Base-by-base conservation (phyloP, 2,888 invertebrate genomes). In the Danaus chrysippus region DNA sequence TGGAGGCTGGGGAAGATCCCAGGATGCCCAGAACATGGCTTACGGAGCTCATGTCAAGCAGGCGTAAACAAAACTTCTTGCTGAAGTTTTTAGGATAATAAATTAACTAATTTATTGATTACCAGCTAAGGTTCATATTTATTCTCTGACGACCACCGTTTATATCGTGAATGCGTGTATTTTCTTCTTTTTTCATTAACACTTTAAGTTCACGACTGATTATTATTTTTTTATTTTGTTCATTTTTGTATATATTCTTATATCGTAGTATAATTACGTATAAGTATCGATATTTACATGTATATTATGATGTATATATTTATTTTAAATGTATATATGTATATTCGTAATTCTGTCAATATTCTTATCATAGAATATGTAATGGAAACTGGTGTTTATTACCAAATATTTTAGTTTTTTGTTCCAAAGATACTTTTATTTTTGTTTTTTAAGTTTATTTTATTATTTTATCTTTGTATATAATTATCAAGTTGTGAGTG, bases 21-120 rank as follows among this genome's bases (percentile, higher is more conserved):
- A 93, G 60, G 93, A 93, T 57, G 92, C 93, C 53, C 93, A 94
- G 68, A 92, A 93, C 65, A 75, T 95, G 74, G 95, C 96, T 17
- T 96, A 96, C 77, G 92, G 91, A 67, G 95, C 92, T 61, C 92
- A 94, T 74, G 77, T 76, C 11, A 91, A 91, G 65, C 85, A 89
- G 66, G 83, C 82, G 69, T 91, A 84, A 76, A 19, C 11, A 55
- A 12, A 42, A 55, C 34, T 49, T 49, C 49, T 10, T 17, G 15
- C 9, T 17, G 49, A 49, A 59, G 56, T 53, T 52, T 65, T 54
- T 68, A 66, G 64, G 58, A 53, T 61, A 61, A 61, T 62, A 59
- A 64, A 59, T 72, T 74, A 75, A 70, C 68, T 73, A 70, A 72
- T 68, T 71, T 72, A 70, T 71, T 72, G 57, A 44, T 63, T 66